phyloP scores from a whole-genome alignment of 2,888 invertebrate species.

The Lasioglossum villosulum region DNA sequence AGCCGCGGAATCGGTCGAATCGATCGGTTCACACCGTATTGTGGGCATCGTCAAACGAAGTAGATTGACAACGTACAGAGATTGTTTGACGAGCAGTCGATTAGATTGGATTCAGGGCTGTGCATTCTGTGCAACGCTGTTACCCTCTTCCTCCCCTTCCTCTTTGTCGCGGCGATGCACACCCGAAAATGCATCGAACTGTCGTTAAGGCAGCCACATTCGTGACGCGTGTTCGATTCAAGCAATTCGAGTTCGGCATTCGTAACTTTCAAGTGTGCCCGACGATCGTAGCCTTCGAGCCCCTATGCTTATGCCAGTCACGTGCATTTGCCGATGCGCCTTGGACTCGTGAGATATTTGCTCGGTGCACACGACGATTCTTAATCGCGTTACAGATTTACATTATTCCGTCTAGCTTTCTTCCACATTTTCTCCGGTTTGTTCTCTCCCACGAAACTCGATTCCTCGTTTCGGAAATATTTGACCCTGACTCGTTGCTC shows the following conservation, averaged over 20 bases:
- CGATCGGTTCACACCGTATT: conserved; percentile 58
- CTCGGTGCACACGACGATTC: conserved; percentile 8
- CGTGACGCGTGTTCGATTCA: conserved; percentile 63
- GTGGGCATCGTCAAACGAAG: conserved; percentile 54
- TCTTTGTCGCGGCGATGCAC: conserved; percentile 12
- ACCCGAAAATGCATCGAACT: conserved; percentile 54
- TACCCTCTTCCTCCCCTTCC: background rate
- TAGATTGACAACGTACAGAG: conserved; percentile 65
- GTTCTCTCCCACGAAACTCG: background rate
- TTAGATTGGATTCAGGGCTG: conserved; percentile 60
- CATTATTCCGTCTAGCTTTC: background rate
- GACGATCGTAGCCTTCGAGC: conserved; percentile 23
- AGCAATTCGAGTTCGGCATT: conserved; percentile 67
- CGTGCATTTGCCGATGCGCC: conserved; percentile 33
- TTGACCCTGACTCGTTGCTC: background rate
- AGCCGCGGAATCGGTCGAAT: conserved; percentile 61
- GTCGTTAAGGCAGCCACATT: conserved; percentile 45
- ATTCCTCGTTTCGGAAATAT: background rate
- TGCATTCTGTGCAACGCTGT: conserved; percentile 29
- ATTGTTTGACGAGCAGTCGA: conserved; percentile 68
- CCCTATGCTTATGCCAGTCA: conserved; percentile 30
- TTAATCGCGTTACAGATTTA: conserved; percentile 28
- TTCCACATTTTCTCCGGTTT: background rate
- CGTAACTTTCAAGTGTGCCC: conserved; percentile 29
- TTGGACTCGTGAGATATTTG: conserved; percentile 12